These are phyloP conservation scores for Pemphredon lugubris DNA, from an alignment of 2,888 invertebrate species.

Conservation along the genomic window DNA sequence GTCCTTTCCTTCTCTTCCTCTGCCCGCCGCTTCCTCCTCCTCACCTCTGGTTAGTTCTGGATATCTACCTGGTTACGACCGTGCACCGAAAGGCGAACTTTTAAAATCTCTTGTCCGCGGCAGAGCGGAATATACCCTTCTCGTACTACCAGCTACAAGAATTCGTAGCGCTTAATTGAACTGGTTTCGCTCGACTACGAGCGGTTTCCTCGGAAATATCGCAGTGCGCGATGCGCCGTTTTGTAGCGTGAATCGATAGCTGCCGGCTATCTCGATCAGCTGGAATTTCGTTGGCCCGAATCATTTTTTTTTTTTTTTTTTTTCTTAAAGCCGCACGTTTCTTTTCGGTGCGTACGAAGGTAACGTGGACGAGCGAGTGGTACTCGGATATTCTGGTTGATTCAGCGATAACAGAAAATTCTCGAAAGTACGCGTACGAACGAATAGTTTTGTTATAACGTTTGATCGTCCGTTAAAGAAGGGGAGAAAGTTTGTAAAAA, in stretches of 20 bases:
- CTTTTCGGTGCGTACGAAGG: too few species aligned
- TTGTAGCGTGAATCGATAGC: slow-evolving; percentile 17
- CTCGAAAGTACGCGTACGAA: too few species aligned
- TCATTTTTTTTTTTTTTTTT: too few species aligned
- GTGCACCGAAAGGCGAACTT: slow-evolving; percentile 41
- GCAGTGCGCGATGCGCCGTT: neutral
- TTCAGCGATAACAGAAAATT: too few species aligned
- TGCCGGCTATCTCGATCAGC: too few species aligned
- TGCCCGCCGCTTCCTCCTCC: slow-evolving; percentile 17
- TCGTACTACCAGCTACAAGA: slow-evolving; percentile 46
- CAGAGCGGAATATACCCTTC: slow-evolving; percentile 31
- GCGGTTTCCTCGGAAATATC: slow-evolving; percentile 20
- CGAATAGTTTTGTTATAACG: too few species aligned
- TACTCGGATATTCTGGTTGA: too few species aligned
- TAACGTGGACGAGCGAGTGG: too few species aligned
- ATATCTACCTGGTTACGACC: slow-evolving; percentile 52
- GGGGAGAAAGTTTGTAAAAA: too few species aligned
- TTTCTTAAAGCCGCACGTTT: too few species aligned
- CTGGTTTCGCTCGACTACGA: slow-evolving; percentile 34
- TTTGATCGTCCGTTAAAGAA: too few species aligned
- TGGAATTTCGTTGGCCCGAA: too few species aligned
- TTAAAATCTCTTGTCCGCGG: slow-evolving; percentile 10
- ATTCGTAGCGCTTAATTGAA: slow-evolving; percentile 58
- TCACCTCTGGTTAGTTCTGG: slow-evolving; percentile 30
- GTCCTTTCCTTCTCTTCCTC: slow-evolving; percentile 1